Evolutionary conservation across 2,888 invertebrate species (phyloP), one percentile per base, ranked within the genome.

Genomic region (Metopia argyrocephala): DNA sequence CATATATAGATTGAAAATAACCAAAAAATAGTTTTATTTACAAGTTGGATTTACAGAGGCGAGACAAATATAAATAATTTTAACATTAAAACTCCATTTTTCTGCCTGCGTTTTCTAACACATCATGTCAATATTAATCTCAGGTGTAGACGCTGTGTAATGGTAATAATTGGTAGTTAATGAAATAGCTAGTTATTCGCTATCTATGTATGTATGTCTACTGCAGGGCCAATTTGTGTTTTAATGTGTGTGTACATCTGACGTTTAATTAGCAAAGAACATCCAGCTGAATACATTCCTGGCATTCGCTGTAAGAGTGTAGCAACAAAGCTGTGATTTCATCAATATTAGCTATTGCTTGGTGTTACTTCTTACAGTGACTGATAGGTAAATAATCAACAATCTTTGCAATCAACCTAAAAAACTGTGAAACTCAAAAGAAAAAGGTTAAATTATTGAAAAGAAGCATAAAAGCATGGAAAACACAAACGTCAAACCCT

Each of bases 281-380:
- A n/a, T n/a, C n/a, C n/a, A n/a, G n/a, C n/a, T n/a, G n/a, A n/a
- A n/a, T n/a, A n/a, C n/a, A n/a, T n/a, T n/a, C 83, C 85, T 88
- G 92, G 93, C 92, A 93, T 91, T 92, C 95, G 95, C 96, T 96
- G 95, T 96, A 96, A 96, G 95, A 94, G 94, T 94, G 94, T 87
- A 87, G 95, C 95, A 94, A 95, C 95, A 96, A 74, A 95, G 96
- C 96, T 94, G 93, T 61, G 71, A 66, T 84, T 93, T 83, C 92
- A 90, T 91, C 65, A 59, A 50, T 65, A 45, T 78, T 90, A 90
- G 92, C 91, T 90, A 91, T 89, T 93, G 96, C 94, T 96, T 96
- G 96, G 96, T 96, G 96, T 96, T 96, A 96, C 95, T 96, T 96
- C 96, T 96, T 96, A 96, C 96, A 96, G 96, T 96, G 96, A 95